A percentile compares a stretch with the other conserved stretches of the same genome.
phyloP scores from a whole-genome alignment of 23 tunicate genomes.

The Ciona savignyi region DNA sequence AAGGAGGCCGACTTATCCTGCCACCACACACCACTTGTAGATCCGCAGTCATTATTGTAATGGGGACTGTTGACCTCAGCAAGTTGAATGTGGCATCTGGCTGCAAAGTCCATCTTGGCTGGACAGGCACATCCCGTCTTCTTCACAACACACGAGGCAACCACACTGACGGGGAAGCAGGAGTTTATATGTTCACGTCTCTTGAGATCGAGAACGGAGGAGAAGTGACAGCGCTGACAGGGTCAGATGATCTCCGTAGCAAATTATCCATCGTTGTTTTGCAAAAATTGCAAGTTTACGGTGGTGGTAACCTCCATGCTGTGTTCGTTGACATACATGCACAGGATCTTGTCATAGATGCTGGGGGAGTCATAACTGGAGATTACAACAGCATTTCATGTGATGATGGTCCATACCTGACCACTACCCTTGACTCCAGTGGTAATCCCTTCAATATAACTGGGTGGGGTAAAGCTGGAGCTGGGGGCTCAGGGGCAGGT shows the following conservation, averaged over 20 bases:
- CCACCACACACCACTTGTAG: conserved; percentile 7
- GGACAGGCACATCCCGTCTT: conserved; percentile 1
- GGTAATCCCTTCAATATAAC: not conserved
- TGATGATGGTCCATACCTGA: conserved; percentile 2
- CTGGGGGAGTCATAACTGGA: conserved; percentile 2
- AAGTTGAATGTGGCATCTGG: conserved; percentile 8
- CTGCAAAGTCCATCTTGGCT: conserved; percentile 14
- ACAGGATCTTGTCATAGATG: conserved; percentile 6
- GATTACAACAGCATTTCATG: conserved; percentile 12
- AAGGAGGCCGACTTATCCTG: conserved; percentile 12
- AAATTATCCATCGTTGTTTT: not conserved
- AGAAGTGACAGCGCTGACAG: conserved; percentile 8
- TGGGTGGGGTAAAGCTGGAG: conserved; percentile 7
- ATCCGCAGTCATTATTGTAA: not conserved
- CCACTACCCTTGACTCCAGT: not conserved
- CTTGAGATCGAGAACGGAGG: not conserved
- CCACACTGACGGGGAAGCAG: not conserved
- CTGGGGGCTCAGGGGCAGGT: too few species aligned
- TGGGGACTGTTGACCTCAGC: conserved; percentile 1
- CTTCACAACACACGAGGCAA: not conserved
- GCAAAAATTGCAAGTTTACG: conserved; percentile 6
- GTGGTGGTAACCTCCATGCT: conserved; percentile 14
- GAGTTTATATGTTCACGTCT: not conserved
- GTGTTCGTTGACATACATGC: conserved; percentile 3
- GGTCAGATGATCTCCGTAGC: not conserved